phyloP scores from a whole-genome alignment of 2,888 invertebrate species.

The Scelioninae gen. 2 region DNA sequence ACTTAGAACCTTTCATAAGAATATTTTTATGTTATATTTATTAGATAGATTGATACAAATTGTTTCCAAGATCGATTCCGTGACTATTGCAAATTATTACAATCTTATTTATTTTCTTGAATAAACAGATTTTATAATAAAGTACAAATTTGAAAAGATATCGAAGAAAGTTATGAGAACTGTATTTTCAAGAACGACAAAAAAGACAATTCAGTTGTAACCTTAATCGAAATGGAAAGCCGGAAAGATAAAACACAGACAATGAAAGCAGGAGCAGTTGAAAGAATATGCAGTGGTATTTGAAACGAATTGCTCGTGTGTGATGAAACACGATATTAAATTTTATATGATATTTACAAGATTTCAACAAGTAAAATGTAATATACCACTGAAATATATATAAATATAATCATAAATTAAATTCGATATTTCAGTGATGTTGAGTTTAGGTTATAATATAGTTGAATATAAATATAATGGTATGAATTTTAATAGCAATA shows the following conservation, averaged over 20 bases:
- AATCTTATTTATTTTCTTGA: constrained; percentile 3
- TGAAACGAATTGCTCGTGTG: constrained; percentile 10
- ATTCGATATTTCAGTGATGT: no score
- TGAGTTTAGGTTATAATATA: no score
- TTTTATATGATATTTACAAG: constrained; percentile 9
- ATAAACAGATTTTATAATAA: constrained; percentile 14
- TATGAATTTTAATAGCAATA: no score
- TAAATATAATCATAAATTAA: no score
- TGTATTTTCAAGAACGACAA: constrained; percentile 23
- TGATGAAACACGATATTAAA: constrained; percentile 18
- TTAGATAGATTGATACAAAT: no score
- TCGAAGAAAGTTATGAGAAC: constrained; percentile 29
- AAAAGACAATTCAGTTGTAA: constrained; percentile 29
- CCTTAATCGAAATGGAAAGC: constrained; percentile 46
- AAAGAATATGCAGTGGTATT: constrained; percentile 22
- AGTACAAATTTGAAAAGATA: constrained; percentile 6
- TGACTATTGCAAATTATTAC: no score
- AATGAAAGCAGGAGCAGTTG: constrained; percentile 21
- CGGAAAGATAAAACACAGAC: constrained; percentile 35
- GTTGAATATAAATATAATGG: no score
- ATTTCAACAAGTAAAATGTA: constrained; percentile 1
- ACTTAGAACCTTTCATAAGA: no score
- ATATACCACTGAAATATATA: no score
- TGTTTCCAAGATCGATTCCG: no score
- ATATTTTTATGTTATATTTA: no score